A percentile compares a stretch with the other conserved stretches of the same genome.
Evolutionary conservation across 2,797 vertebrate species (phyloP).

Genomic region (Myotis vivesi): DNA sequence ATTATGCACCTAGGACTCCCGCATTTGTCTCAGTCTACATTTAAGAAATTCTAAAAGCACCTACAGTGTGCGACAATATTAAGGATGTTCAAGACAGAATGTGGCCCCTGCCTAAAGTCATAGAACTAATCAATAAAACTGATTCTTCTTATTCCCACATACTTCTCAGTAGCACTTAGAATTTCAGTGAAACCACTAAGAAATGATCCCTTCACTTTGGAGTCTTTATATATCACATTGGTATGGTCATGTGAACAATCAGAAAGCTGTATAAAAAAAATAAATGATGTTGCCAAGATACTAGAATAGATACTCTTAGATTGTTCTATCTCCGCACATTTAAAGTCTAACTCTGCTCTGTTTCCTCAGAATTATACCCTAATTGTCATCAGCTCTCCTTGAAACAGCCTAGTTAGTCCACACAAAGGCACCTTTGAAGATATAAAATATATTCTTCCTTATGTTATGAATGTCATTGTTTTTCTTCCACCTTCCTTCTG

Average conservation of each 20-base stretch:
- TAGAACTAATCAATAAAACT: not conserved
- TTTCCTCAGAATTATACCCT: not conserved
- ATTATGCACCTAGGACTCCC: not conserved
- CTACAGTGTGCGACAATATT: not conserved
- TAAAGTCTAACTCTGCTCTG: not conserved
- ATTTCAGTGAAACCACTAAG: conserved; percentile 44
- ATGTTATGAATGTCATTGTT: not conserved
- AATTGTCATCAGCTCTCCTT: not conserved
- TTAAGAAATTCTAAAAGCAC: not conserved
- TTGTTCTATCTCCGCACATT: not conserved
- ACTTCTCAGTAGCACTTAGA: not conserved
- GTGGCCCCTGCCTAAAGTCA: not conserved
- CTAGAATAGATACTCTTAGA: not conserved
- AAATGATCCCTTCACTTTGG: not conserved
- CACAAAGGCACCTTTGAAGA: not conserved
- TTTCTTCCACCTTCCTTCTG: not conserved
- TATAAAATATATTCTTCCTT: not conserved
- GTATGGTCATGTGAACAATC: not conserved
- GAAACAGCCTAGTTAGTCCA: not conserved
- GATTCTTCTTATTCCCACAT: not conserved
- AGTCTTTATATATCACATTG: conserved; percentile 11
- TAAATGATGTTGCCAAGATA: not conserved
- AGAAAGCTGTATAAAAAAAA: conserved; percentile 8
- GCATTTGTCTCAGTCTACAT: not conserved
- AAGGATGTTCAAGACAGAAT: not conserved